phyloP scores from a whole-genome alignment of 2,113 vertebrate species.

The Grammomys dolichurus region DNA sequence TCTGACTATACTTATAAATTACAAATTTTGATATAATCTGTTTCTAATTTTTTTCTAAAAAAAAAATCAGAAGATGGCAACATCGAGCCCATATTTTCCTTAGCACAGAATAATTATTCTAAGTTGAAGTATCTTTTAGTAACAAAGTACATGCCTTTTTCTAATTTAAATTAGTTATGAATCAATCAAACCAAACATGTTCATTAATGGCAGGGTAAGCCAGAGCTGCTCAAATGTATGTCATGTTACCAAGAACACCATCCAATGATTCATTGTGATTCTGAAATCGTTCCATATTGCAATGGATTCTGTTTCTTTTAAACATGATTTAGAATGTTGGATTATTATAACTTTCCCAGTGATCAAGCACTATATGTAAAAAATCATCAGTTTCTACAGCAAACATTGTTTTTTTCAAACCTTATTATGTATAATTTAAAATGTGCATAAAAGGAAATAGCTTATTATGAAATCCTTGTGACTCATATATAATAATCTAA shows the following conservation, averaged over 20 bases:
- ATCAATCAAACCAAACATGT: not conserved
- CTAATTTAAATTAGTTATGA: not conserved
- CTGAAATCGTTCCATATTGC: not conserved
- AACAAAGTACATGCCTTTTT: not conserved
- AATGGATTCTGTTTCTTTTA: not conserved
- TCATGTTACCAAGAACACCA: not conserved
- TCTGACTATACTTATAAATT: not conserved
- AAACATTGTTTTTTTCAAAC: not conserved
- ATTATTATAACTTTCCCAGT: not conserved
- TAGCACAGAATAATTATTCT: not conserved
- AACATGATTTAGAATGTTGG: not conserved
- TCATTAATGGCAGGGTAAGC: not conserved
- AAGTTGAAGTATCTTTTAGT: not conserved
- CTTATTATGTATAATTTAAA: not conserved
- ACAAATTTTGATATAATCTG: not conserved
- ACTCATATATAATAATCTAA: not conserved
- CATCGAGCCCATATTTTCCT: not conserved
- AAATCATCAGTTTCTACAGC: not conserved
- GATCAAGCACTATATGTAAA: not conserved
- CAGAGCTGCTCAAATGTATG: fast-evolving
- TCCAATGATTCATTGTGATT: not conserved
- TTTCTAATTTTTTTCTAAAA: slow-evolving; percentile 3
- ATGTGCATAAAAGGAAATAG: not conserved
- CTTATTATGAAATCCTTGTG: not conserved
- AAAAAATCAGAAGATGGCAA: slow-evolving; percentile 16